These are phyloP conservation scores for Hydropsyche tenuis DNA, from an alignment of 1,140 invertebrate genomes.

Conservation along the genomic window DNA sequence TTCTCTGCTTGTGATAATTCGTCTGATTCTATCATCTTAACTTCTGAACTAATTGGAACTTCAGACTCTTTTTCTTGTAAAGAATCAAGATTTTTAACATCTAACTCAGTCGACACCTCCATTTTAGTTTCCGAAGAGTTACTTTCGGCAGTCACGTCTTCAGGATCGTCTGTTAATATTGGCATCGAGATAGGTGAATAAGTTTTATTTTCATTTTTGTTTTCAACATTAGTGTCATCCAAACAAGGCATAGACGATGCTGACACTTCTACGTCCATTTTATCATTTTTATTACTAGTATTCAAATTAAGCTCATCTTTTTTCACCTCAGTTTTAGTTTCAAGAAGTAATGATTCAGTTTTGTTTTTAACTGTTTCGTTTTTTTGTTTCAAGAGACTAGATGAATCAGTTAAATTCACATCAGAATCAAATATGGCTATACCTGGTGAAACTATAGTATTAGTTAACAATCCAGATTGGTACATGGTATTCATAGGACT, in stretches of 20 bases:
- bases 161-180: conserved; percentile 44
- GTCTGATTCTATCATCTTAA: not conserved
- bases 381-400: not conserved
- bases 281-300: not conserved
- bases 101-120: no score
- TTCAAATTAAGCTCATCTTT: no score
- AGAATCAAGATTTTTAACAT: no score
- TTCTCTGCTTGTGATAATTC: not conserved
- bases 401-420: not conserved
- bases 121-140: no score
- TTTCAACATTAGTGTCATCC: conserved; percentile 44
- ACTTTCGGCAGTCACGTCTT: conserved; percentile 6
- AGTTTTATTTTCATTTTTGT: conserved; percentile 41
- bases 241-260: conserved; percentile 47
- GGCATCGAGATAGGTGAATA: conserved; percentile 49
- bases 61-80: not conserved
- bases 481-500: conserved; percentile 39
- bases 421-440: conserved; percentile 23
- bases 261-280: not conserved
- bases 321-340: not conserved
- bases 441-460: conserved; percentile 23
- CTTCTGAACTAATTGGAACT: not conserved
- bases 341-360: not conserved
- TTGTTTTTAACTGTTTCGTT: not conserved
- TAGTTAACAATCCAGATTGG: conserved; percentile 22